Percentiles rank a stretch among this genome's conserved stretches.
Evolutionary conservation across 2,888 invertebrate genomes (phyloP).

Genomic region (Hesperia comma): DNA sequence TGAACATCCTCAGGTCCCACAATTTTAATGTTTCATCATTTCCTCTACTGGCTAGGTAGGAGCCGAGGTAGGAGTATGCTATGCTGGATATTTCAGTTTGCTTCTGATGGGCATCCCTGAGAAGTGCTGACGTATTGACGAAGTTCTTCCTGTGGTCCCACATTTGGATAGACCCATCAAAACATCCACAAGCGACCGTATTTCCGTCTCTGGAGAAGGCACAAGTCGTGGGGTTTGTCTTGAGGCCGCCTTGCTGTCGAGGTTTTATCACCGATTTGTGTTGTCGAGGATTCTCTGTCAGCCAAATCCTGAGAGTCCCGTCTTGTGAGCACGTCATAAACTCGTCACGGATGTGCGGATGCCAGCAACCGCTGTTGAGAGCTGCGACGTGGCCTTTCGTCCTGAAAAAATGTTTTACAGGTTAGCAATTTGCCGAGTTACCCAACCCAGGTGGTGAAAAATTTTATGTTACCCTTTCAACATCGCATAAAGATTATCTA

Average conservation of each 20-base stretch:
- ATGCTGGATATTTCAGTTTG: conserved; percentile 93
- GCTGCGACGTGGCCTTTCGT: conserved; percentile 98
- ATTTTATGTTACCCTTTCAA: no score
- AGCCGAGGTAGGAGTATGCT: conserved; percentile 94
- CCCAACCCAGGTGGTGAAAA: no score
- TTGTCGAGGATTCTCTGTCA: conserved; percentile 89
- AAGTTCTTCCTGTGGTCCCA: conserved; percentile 97
- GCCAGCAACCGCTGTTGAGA: conserved; percentile 96
- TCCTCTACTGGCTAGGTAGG: conserved; percentile 90
- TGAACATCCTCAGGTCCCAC: conserved; percentile 95
- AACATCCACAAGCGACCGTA: conserved; percentile 95
- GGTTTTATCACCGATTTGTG: conserved; percentile 95
- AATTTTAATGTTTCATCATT: conserved; percentile 97
- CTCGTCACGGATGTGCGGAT: conserved; percentile 93
- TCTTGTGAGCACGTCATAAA: conserved; percentile 98
- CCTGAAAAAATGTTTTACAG: conserved; percentile 50
- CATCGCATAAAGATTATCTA: no score
- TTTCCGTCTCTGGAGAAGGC: conserved; percentile 93
- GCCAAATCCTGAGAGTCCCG: conserved; percentile 96
- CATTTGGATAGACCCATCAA: conserved; percentile 97
- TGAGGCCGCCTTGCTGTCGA: conserved; percentile 92
- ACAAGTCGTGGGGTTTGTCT: conserved; percentile 93
- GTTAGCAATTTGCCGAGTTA: no score
- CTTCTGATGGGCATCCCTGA: conserved; percentile 91
- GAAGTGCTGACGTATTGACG: conserved; percentile 92